phyloP scores from a whole-genome alignment of 2,888 invertebrate species.

The Fissipunctia ypsillon region DNA sequence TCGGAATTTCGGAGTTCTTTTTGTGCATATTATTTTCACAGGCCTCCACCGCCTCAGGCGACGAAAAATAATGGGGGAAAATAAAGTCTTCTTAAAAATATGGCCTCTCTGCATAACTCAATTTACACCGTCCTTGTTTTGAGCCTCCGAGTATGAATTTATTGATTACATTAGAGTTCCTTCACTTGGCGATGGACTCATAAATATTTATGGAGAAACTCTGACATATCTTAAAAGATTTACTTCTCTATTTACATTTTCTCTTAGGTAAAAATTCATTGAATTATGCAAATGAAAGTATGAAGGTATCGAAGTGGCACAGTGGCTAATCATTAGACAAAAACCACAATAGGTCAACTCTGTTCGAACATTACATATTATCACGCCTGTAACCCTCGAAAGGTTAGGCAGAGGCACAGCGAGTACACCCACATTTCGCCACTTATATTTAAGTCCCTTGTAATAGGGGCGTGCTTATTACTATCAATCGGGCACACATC shows the following conservation, averaged over 20 bases:
- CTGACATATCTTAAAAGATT: constrained; percentile 31
- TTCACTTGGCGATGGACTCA: constrained; percentile 44
- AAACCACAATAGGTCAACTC: constrained; percentile 15
- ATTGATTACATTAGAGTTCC: constrained; percentile 34
- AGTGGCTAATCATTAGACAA: neutral
- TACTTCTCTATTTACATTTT: constrained; percentile 25
- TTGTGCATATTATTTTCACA: neutral
- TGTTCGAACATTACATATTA: neutral
- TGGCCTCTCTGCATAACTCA: constrained; percentile 14
- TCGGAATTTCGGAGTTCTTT: neutral
- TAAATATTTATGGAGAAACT: constrained; percentile 50
- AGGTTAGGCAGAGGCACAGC: neutral
- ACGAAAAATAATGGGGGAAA: neutral
- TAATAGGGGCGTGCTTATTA: neutral
- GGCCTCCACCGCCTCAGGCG: neutral
- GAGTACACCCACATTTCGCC: neutral
- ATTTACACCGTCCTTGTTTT: constrained; percentile 39
- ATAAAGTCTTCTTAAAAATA: neutral
- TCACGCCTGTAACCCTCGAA: neutral
- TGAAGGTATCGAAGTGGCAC: constrained; percentile 12
- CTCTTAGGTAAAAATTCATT: constrained; percentile 33
- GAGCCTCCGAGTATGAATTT: constrained; percentile 29
- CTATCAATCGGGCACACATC: too few species aligned
- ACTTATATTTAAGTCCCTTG: neutral
- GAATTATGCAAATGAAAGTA: constrained; percentile 45